Evolutionary conservation across 2,888 invertebrate genomes (phyloP), one percentile per base, ranked within the genome.

Genomic region (Limnephilus auricula): DNA sequence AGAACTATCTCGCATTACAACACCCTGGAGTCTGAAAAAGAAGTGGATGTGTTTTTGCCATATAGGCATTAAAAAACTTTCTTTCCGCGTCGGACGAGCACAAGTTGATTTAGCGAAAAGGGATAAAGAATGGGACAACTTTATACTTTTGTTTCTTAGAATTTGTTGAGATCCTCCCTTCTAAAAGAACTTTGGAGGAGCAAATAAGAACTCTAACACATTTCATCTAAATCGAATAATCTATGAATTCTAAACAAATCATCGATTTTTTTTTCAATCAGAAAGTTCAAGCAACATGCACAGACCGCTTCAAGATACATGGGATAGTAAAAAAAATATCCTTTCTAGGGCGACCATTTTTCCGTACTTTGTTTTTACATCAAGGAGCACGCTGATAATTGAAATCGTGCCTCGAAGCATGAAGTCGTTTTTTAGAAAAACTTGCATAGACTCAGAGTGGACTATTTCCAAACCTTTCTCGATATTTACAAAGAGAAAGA

Each of bases 341-440:
- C 40, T 6, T 82, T 37, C 85, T 25, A 65, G 85, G 85, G 40
- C n/a, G 82, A 15, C 40, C 45, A n/a, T 85, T 85, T 85, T 85
- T 25, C 78, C n/a, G 78, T 78, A 88, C 87, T 88, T 88, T 78
- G 78, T 88, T 88, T 88, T 88, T 88, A 88, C 79, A 78, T 78
- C 87, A 25, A 30, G 37, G 78, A 88, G 34, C 31, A 88, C 37
- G 37, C 87, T 79, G 37, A 88, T 88, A 88, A 88, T 88, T 88
- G 87, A 88, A 88, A 88, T 88, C 87, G 87, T 88, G 87, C 31
- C 32, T 79, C 78, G 18, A 37, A 78, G 34, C 87, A 88, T 88
- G 87, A 88, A 79, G 78, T 78, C 65, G 37, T 88, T 88, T 40
- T 34, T n/a, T 15, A 12, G 78, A 31, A 88, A 85, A 88, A 88